Conservation (phyloP, 2,888 invertebrate species). For the Troides oblongomaculatus region DNA sequence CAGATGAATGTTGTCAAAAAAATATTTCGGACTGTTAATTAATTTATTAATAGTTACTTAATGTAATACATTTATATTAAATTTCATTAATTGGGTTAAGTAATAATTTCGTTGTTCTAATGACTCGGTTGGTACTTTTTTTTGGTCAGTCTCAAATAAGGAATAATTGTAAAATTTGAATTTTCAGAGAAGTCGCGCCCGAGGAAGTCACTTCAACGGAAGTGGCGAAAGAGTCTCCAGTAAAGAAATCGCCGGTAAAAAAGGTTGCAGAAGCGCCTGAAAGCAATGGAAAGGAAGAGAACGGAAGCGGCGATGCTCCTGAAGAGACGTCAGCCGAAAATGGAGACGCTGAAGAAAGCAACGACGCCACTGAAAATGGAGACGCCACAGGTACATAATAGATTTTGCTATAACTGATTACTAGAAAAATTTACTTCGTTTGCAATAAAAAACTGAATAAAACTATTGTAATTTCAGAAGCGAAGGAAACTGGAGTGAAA, state of each 20-base stretch:
- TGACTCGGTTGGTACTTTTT: not conserved
- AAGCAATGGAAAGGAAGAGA: constrained; percentile 74
- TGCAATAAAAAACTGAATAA: not conserved
- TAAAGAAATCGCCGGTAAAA: constrained; percentile 75
- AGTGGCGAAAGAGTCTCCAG: constrained; percentile 69
- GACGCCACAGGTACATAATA: constrained; percentile 60
- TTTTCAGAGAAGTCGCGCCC: constrained; percentile 69
- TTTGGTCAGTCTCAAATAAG: not conserved
- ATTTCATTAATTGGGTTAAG: not conserved
- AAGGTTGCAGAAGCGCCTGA: constrained; percentile 70
- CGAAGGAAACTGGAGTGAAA: constrained; percentile 80
- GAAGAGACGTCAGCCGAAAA: constrained; percentile 54
- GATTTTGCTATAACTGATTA: not conserved
- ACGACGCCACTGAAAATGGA: constrained; percentile 72
- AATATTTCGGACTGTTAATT: not conserved
- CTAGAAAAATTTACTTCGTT: not conserved
- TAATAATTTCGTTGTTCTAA: not conserved
- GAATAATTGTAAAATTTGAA: constrained; percentile 18
- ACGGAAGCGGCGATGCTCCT: constrained; percentile 62
- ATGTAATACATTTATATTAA: not conserved
- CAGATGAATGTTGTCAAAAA: not conserved
- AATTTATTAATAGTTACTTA: too few species aligned
- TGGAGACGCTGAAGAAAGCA: constrained; percentile 73
- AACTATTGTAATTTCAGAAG: constrained; percentile 55
- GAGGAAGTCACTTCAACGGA: constrained; percentile 76